Evolutionary conservation across 1,140 invertebrate genomes (phyloP), one percentile per base, ranked within the genome.

Genomic region (Colletes latitarsis): DNA sequence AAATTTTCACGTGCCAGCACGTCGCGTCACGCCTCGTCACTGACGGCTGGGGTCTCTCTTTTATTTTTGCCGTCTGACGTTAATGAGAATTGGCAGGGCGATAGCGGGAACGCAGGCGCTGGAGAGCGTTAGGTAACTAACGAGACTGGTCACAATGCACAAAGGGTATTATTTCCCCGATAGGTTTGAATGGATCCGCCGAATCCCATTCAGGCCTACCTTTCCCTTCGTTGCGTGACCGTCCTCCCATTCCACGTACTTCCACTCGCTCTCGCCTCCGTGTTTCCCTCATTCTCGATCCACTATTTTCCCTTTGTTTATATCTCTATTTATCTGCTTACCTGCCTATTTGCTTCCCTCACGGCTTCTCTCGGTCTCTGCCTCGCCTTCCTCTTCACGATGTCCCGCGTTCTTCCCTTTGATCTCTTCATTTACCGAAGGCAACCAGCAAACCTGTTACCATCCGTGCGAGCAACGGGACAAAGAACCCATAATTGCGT

Each of bases 101-200:
- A 84, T 76, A 73, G 75, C 71, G 39, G 64, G 46, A 68, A 60
- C 58, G 53, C 55, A 39, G 14, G 63, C 77, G 58, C 41, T 17
- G 43, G 5, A 67, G 21, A 70, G 68, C 78, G 79, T 78, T 68
- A 46, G 68, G 73, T 87, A 87, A 83, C 85, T 87, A 87, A 87
- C 85, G 85, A 85, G 81, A 62, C 64, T 70, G 77, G 77, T 55
- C 81, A 64, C 80, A 76, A 70, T 66, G 83, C 77, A 87, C 85
- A 87, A 87, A 87, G 81, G 84, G 84, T 80, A 86, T 87, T 87
- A 87, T 86, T 86, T 75, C 62, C 46, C 66, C 73, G 77, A 83
- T 86, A 75, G 81, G 49, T 82, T 86, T 71, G 69, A 86, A 67
- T 66, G 84, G 77, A 85, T 83, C 77, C 77, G 49, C 57, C 77